Evolutionary conservation across 2,797 vertebrate genomes (phyloP).

Genomic region (Myotis planiceps): DNA sequence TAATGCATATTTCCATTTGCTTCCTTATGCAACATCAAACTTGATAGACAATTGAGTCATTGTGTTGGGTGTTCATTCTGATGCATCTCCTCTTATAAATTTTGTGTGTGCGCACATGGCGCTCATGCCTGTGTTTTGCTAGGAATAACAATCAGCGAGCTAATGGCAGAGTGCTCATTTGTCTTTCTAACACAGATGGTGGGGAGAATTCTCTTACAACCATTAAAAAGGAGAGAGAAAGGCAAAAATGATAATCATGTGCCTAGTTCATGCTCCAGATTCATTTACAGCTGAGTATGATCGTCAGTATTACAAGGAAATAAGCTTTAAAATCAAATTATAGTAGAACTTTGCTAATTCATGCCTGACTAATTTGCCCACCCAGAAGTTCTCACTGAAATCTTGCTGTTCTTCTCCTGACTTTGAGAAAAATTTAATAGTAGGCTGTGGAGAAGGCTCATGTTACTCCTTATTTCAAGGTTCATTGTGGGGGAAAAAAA

Average conservation of each 20-base stretch:
- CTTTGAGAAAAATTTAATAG: slow-evolving; percentile 19
- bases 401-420: background rate
- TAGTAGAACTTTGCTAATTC: slow-evolving; percentile 48
- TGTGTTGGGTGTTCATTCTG: background rate
- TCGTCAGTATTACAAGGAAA: slow-evolving; percentile 53
- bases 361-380: slow-evolving; percentile 72
- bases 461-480: slow-evolving; percentile 3
- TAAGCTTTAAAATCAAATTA: slow-evolving; percentile 66
- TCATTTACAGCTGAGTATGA: background rate
- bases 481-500: background rate
- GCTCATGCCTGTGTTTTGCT: background rate
- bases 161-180: background rate
- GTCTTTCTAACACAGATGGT: background rate
- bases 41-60: background rate
- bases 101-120: rapidly evolving
- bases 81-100: background rate
- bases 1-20: background rate
- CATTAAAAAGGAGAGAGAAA: background rate
- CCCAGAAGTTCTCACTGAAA: slow-evolving; percentile 48
- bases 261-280: background rate
- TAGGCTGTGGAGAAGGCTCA: background rate
- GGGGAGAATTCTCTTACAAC: background rate
- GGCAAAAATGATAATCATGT: background rate
- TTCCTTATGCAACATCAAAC: background rate
- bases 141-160: background rate